These are phyloP conservation scores for Brachionichthys hirsutus DNA, from an alignment of 2,113 vertebrate species.

Conservation along the genomic window DNA sequence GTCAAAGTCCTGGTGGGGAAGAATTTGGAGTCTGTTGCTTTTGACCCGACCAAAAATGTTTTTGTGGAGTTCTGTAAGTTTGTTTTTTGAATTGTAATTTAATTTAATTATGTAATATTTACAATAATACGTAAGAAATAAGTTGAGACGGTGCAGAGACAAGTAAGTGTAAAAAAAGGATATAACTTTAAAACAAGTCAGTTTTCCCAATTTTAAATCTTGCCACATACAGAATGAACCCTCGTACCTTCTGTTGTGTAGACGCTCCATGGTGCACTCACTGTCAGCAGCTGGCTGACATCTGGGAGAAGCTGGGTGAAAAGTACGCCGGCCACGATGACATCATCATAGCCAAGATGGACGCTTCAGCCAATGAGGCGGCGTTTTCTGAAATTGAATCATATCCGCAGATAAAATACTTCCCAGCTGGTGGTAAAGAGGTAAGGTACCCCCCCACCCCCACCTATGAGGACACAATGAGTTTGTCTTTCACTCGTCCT, in stretches of 20 bases:
- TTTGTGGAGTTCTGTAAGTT: conserved; percentile 96
- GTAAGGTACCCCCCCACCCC: conserved; percentile 68
- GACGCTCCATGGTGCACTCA: conserved; percentile 93
- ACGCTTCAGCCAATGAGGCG: conserved; percentile 86
- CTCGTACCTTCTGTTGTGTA: conserved; percentile 45
- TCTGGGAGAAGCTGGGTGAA: conserved; percentile 88
- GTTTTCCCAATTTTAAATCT: no score
- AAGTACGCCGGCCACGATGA: conserved; percentile 83
- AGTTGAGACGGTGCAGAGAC: no score
- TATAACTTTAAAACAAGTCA: no score
- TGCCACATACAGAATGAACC: no score
- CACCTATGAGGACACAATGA: background rate
- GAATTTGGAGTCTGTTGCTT: conserved; percentile 88
- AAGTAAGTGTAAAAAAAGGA: no score
- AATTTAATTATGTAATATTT: no score
- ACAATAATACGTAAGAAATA: no score
- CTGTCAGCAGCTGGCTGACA: conserved; percentile 83
- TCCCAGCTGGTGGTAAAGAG: conserved; percentile 84
- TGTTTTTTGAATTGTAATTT: background rate
- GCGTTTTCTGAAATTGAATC: conserved; percentile 76
- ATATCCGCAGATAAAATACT: conserved; percentile 88
- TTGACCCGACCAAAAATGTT: conserved; percentile 88
- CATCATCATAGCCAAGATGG: conserved; percentile 89
- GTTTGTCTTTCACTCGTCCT: background rate
- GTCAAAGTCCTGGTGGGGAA: conserved; percentile 92